A percentile compares a stretch with the other conserved stretches of the same genome.
phyloP scores from a whole-genome alignment of 2,113 vertebrate species.

The Vulpes vulpes region DNA sequence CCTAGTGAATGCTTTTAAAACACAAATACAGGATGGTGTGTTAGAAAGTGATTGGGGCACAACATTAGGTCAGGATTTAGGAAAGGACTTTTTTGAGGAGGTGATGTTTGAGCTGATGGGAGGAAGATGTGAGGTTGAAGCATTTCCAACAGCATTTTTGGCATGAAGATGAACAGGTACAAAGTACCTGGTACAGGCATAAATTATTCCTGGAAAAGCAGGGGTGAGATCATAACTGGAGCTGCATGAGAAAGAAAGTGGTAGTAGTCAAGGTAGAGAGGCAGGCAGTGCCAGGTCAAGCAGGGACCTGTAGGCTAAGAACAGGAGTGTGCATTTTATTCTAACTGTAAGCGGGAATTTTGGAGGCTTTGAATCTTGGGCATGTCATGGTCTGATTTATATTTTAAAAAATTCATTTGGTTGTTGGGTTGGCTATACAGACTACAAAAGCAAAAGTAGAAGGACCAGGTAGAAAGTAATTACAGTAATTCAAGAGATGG shows the following conservation, averaged over 20 bases:
- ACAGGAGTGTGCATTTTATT: background rate
- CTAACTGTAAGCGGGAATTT: background rate
- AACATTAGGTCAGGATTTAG: background rate
- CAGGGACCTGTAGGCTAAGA: background rate
- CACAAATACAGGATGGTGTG: background rate
- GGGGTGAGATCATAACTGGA: background rate
- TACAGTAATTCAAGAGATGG: background rate
- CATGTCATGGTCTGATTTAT: background rate
- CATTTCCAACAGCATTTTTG: background rate
- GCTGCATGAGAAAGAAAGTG: background rate
- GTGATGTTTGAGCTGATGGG: background rate
- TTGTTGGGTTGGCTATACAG: background rate
- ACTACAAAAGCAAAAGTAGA: background rate
- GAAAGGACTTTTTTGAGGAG: background rate
- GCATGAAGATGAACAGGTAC: background rate
- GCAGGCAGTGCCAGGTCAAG: background rate
- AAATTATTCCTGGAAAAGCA: background rate
- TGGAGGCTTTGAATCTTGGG: background rate
- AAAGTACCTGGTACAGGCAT: background rate
- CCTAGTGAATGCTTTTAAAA: background rate
- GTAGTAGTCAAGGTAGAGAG: background rate
- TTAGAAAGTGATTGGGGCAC: background rate
- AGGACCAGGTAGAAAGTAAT: background rate
- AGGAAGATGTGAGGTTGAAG: background rate
- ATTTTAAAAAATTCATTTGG: background rate